Base-by-base conservation (phyloP, 2,888 invertebrate genomes). In the Emmelina monodactyla region DNA sequence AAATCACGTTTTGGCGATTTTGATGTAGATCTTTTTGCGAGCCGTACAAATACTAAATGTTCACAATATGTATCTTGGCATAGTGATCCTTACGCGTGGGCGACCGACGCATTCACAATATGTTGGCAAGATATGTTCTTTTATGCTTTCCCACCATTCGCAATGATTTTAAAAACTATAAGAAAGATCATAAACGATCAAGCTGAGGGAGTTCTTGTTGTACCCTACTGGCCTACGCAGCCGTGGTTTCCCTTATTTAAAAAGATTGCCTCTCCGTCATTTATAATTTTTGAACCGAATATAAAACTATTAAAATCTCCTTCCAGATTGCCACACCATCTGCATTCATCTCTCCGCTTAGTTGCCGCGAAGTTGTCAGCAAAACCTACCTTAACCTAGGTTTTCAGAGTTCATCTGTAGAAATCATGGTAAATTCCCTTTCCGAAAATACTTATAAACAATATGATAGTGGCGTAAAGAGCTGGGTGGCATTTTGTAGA, bases 111-210 rank as follows among this genome's bases (percentile, higher is more conserved):
- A 12, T 47, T 47, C 31, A 43, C 41, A 2, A 33, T 45, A 12
- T 31, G 32, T 7, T 47, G 47, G 43, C 16, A 22, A 14, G 13
- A 33, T 14, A 16, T 37, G 12, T 32, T 15, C 11, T 44, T 45
- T 22, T 49, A 49, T 44, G 45, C 45, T 16, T 48, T 48, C 32
- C 46, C 41, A 14, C 44, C 45, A 1, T 43, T 43, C 34, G 42
- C 33, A 22, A 19, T 25, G 7, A 34, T 32, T 31, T 34, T 22
- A 25, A 45, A 30, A 30, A 30, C 36, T 3, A 22, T 43, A 19
- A 34, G 37, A 35, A 47, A 47, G 33, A 44, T 47, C 22, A 37
- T 41, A 3, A 22, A 25, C 1, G 46, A 47, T 25, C 39, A 42
- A 28, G 43, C 45, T 12, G 22, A 10, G 14, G 43, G 45, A 7